A percentile compares a stretch with the other conserved stretches of the same genome.
phyloP scores from a whole-genome alignment of 2,888 invertebrate species.

The Caenorhabditis becei region DNA sequence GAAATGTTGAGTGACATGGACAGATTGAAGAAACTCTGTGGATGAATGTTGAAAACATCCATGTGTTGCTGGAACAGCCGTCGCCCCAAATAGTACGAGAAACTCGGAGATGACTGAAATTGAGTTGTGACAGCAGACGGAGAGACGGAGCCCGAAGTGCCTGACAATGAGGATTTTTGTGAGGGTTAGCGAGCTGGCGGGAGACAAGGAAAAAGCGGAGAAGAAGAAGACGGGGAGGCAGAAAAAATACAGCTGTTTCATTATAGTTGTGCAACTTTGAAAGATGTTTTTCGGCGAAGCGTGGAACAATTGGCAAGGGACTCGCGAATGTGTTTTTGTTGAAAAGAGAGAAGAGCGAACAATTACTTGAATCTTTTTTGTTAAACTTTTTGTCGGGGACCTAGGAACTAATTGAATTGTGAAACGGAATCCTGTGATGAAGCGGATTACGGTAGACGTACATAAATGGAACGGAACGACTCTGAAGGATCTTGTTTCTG shows the following conservation, averaged over 20 bases:
- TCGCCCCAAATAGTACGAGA: slow-evolving; percentile 52
- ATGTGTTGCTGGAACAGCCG: slow-evolving; percentile 57
- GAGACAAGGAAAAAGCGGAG: background rate
- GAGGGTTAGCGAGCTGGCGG: slow-evolving; percentile 28
- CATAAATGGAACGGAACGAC: background rate
- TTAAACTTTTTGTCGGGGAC: slow-evolving; percentile 17
- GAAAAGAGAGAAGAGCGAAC: slow-evolving; percentile 44
- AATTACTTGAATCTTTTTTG: slow-evolving; percentile 37
- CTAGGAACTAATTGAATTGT: slow-evolving; percentile 13
- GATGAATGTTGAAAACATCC: slow-evolving; percentile 60
- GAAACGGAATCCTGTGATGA: background rate
- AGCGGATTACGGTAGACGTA: background rate
- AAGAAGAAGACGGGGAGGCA: slow-evolving; percentile 6
- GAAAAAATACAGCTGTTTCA: slow-evolving; percentile 62
- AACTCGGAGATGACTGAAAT: slow-evolving; percentile 43
- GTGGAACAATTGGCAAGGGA: slow-evolving; percentile 55
- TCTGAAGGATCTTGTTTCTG: background rate
- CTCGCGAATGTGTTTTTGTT: slow-evolving; percentile 55
- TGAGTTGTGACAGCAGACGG: slow-evolving; percentile 31
- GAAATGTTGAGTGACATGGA: slow-evolving; percentile 59
- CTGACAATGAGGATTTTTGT: slow-evolving; percentile 36
- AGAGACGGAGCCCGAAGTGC: slow-evolving; percentile 6
- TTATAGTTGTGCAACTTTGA: slow-evolving; percentile 61
- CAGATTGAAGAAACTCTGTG: slow-evolving; percentile 58
- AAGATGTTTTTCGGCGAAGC: slow-evolving; percentile 51